Evolutionary conservation across 2,888 invertebrate genomes (phyloP), one percentile per base, ranked within the genome.

Genomic region (Pammene aurita): DNA sequence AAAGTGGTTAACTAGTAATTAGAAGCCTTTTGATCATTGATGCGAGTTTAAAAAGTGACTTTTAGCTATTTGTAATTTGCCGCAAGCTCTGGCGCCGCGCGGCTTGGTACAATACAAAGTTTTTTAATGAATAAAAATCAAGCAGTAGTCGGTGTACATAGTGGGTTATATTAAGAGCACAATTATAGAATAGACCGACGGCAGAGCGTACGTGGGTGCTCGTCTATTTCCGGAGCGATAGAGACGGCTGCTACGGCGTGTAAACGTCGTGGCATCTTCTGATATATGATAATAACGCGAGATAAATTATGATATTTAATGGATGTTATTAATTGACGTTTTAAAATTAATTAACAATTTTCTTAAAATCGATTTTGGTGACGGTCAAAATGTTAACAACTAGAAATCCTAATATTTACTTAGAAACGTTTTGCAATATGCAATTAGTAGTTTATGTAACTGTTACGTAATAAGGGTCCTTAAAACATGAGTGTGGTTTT

Each of bases 191-290:
- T 54, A 54, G 52, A 52, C 54, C 44, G 58, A 58, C 52, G 35
- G 62, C 67, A 42, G 61, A 61, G 61, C 54, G 68, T 64, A 64
- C 68, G 68, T 68, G 68, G 68, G 68, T 42, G n/a, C 50, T 11
- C 7, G 63, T 57, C 44, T 68, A 68, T 68, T 68, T 68, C 58
- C 52, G 67, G 52, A 64, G 44, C 57, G 52, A 46, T 26, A 16
- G 63, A 64, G 63, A 64, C 68, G 63, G 63, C 56, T 68, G 68
- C 41, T 64, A 58, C n/a, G 42, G 41, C 50, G 16, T 66, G 58
- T 54, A 61, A 61, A 61, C 54, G 54, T 61, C 50, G 50, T 26
- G 46, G 34, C 13, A 18, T 46, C 35, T 61, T 44, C 52, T 44
- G 34, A 52, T 58, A 38, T 52, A 57, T 66, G 54, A 44, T 60